Evolutionary conservation across 2,797 vertebrate genomes (phyloP), one percentile per base, ranked within the genome.

Genomic region (Agapornis canus): DNA sequence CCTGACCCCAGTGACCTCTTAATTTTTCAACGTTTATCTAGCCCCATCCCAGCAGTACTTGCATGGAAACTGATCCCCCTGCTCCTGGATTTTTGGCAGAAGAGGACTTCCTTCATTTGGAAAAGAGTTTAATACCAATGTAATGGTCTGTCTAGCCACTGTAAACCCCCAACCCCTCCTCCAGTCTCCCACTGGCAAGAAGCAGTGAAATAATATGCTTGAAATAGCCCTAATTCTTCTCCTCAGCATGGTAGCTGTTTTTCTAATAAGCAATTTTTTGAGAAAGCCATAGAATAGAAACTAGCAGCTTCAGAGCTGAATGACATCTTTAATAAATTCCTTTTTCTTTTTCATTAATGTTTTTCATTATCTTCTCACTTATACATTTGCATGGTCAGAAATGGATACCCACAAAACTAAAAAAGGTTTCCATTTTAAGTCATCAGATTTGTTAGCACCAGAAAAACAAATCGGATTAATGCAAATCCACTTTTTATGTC

Each of bases 81-180:
- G 94, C 95, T 96, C 91, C 94, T 82, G 86, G 66, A 95, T 97
- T 97, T 95, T 97, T 98, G 97, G 97, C 98, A 97, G 96, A 94
- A 96, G 61, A 87, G 94, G 63, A 91, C 92, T 97, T 98, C 97
- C 97, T 97, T 98, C 97, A 97, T 97, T 98, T 98, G 98, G 97
- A 98, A 97, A 97, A 98, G 95, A 94, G 97, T 97, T 98, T 98
- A 98, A 98, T 97, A 97, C 97, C 94, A 95, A 96, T 97, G 98
- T 98, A 98, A 98, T 97, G 94, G 97, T 95, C 97, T 97, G 97
- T 98, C 97, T 98, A 97, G 98, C 97, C 97, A 96, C 97, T 69
- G 93, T 95, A 87, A 94, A 81, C 96, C 95, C 95, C 66, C 54
- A 93, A 5, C 93, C 89, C 80, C 76, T 81, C 72, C 70, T 49